phyloP scores from a whole-genome alignment of 35 echinoderm and acorn worm genomes.

The Amphiura filiformis region DNA sequence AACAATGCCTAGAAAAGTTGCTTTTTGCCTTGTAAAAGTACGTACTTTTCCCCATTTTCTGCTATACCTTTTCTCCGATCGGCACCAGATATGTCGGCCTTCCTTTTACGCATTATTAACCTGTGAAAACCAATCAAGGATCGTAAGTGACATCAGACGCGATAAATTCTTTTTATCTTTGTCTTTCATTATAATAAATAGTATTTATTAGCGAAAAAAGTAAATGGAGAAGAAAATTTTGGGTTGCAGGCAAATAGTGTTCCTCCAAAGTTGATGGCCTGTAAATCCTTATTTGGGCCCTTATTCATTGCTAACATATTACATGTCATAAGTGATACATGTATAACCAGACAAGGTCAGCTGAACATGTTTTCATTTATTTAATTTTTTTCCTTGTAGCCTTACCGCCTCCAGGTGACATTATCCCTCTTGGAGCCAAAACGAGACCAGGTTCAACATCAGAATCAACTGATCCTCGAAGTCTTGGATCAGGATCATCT shows the following conservation, averaged over 20 bases:
- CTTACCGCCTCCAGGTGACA: slow-evolving; percentile 39
- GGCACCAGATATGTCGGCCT: too few species aligned
- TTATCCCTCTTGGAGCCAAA: slow-evolving; percentile 54
- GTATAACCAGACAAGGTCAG: background rate
- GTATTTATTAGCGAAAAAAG: too few species aligned
- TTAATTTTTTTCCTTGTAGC: background rate
- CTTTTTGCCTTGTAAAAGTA: too few species aligned
- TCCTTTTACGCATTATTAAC: too few species aligned
- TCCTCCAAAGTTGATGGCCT: background rate
- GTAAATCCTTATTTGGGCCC: background rate
- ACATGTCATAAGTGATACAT: background rate
- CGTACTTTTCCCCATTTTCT: too few species aligned
- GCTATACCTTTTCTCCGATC: too few species aligned
- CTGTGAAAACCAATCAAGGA: too few species aligned
- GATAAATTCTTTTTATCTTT: too few species aligned
- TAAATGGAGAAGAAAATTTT: too few species aligned
- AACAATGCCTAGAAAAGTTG: too few species aligned
- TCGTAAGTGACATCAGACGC: too few species aligned
- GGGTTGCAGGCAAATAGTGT: background rate
- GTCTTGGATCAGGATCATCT: background rate
- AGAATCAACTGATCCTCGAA: slow-evolving; percentile 17
- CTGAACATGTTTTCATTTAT: background rate
- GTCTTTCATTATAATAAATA: too few species aligned
- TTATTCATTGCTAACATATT: background rate
- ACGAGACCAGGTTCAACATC: slow-evolving; percentile 8